Evolutionary conservation across 1,140 invertebrate genomes (phyloP), one percentile per base, ranked within the genome.

Genomic region (Euura saliciscinereae): DNA sequence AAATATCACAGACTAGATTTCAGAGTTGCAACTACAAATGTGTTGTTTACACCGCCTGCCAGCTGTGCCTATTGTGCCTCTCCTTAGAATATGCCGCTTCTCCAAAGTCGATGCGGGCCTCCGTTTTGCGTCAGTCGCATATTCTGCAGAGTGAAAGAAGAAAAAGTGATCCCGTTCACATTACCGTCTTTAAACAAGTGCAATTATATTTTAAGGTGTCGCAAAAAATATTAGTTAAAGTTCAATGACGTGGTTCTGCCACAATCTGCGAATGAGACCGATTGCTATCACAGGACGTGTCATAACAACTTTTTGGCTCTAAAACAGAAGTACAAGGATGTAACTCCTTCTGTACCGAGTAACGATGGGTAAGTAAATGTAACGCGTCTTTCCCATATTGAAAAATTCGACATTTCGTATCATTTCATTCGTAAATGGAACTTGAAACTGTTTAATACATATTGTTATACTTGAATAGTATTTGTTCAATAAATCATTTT

Each of bases 221-320:
- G 46, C 46, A 51, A 51, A 51, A 51, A 51, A 51, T 51, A 51
- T 51, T 11, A 51, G 46, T 51, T 51, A 51, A 51, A 51, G 46
- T 51, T 51, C 46, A 51, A 11, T 51, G 46, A 51, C 46, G 46
- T 51, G 46, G 46, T 51, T 51, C 46, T 51, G 5, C 46, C 46
- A 51, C 46, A 51, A 51, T 51, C 46, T 51, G 46, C 11, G 11
- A 51, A 51, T 51, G 46, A 6, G 46, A 51, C 46, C 46, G 46
- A 51, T 6, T 51, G 46, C 46, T 51, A 51, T 11, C 46, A 51
- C 6, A 11, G 46, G 46, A 51, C 46, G 46, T 51, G 46, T 11
- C 46, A 51, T 51, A 51, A 51, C 46, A 51, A 51, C 46, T 51
- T 51, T 51, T 51, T 51, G 46, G 46, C 46, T 51, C 6, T 51